Evolutionary conservation across 2,888 invertebrate species (phyloP).

Genomic region (Neoscelio sp.): DNA sequence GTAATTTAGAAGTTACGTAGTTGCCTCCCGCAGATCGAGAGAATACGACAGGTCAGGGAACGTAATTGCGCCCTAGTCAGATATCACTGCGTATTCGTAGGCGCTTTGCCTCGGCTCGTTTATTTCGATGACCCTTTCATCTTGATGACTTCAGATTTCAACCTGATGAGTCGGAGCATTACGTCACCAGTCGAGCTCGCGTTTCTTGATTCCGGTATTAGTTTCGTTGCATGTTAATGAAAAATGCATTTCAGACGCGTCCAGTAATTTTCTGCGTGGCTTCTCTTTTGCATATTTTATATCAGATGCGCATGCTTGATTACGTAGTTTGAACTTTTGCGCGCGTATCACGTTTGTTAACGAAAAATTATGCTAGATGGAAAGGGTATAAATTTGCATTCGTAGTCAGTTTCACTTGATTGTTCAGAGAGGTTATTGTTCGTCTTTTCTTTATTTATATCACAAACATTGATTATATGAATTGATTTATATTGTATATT

Average conservation of each 20-base stretch:
- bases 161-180: conserved; percentile 10
- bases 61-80: conserved; percentile 61
- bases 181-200: no score
- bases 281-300: neutral
- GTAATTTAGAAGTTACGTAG: conserved; percentile 66
- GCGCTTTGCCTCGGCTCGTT: conserved; percentile 31
- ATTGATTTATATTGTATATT: no score
- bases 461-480: no score
- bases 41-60: conserved; percentile 66
- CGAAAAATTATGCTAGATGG: neutral
- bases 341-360: neutral
- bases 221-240: conserved; percentile 19
- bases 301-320: conserved; percentile 10
- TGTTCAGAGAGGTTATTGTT: no score
- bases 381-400: no score
- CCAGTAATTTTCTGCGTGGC: neutral
- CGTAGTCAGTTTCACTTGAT: no score
- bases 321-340: neutral
- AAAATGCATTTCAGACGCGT: conserved; percentile 26
- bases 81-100: conserved; percentile 49
- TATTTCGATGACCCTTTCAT: conserved; percentile 55
- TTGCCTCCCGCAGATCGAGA: conserved; percentile 63
- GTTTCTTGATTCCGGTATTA: conserved; percentile 7
- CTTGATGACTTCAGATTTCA: conserved; percentile 43
- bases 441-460: no score